Evolutionary conservation across 2,888 invertebrate genomes (phyloP), one percentile per base, ranked within the genome.

Genomic region (Apamea anceps): DNA sequence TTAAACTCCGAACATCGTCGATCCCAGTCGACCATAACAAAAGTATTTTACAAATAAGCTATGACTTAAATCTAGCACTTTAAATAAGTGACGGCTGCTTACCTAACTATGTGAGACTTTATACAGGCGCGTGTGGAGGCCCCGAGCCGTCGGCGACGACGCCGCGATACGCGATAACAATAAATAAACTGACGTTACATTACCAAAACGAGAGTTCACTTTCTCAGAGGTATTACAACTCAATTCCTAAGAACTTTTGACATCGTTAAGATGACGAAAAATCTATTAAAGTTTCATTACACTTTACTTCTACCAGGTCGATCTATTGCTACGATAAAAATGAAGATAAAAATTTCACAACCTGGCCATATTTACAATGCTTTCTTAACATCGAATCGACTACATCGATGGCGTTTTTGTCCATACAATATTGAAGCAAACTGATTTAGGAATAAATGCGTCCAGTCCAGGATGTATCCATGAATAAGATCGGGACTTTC

Each of bases 1-100:
- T 96, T 96, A 96, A 96, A 96, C 96, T 96, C 96, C 96, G 94
- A 96, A 96, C 94, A 94, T 94, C 93, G 96, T 94, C 96, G 96
- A 97, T 91, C 95, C 94, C 95, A 93, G 95, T 96, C 96, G 96
- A 95, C 96, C 94, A 95, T 96, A 97, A 96, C 96, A 96, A 96
- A 96, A 96, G 94, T 95, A 95, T 93, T 96, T 94, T 96, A 96
- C 95, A 96, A 94, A 92, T 94, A 95, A 95, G 94, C 95, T 96
- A 96, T 93, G 89, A 91, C 95, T 96, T 96, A 96, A 80, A 83
- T 87, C 95, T 96, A 96, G 91, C 90, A 91, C 95, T 95, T 32
- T 95, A 96, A 91, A 93, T 94, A 95, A 92, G 92, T 94, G 95
- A 94, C 93, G 94, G 94, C 94, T 92, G 90, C 92, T 94, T 94